Evolutionary conservation across 2,113 vertebrate species (phyloP), one percentile per base, ranked within the genome.

Genomic region (Neolamprologus falcicula): DNA sequence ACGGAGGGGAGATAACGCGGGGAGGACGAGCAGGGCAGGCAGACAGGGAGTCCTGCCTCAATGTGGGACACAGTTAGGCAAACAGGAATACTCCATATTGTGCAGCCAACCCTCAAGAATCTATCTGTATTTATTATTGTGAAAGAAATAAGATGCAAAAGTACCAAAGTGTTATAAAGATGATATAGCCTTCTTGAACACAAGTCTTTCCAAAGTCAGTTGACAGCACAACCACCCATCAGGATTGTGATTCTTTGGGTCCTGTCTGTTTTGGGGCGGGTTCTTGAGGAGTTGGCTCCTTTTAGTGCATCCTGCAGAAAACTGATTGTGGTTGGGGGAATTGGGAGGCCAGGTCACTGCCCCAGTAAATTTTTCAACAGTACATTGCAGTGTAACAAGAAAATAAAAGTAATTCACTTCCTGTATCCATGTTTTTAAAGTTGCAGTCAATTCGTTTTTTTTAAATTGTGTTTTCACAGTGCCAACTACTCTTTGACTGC

Each of bases 61-160:
- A 71, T 35, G 78, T 91, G 40, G 82, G 47, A 68, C 80, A 86
- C 86, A 90, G 52, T 92, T 92, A 83, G 82, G 68, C 42, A 4
- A 87, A 86, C 24, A 61, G 66, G 24, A 76, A 76, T 7, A 50
- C 11, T 5, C 17, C 9, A 17, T 84, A 53, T 80, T n/a, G 12
- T 54, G n/a, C 12, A 16, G 59, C 50, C 33, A 19, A 19, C 40
- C 71, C 47, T 17, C 24, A 66, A 80, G 80, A 66, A 8, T 26
- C 33, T 12, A 5, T 17, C 26, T 47, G 7, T 52, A 19, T 57
- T 11, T 61, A 4, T 76, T 76, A 47, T 47, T 17, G 71, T 80
- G 28, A n/a, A 79, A 76, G 14, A 66, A 63, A 85, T 19, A 9
- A 7, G 37, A 63, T 8, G 7, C 16, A 7, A 54, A 52, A 57